These are phyloP conservation scores for Hirtodrosophila duncani DNA, from an alignment of 2,888 invertebrate species.

Conservation along the genomic window DNA sequence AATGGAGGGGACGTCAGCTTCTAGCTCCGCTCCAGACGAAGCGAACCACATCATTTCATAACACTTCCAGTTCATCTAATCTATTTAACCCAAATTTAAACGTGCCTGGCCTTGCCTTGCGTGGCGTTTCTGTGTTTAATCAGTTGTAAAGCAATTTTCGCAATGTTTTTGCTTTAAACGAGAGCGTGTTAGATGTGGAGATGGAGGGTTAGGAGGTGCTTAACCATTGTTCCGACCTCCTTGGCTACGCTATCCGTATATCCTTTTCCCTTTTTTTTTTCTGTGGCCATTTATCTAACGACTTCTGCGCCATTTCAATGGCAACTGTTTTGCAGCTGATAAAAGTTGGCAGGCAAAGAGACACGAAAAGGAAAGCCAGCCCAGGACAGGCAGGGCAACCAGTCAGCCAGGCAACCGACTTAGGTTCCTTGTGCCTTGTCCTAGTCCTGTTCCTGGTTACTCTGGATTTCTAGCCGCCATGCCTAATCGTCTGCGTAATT, in stretches of 20 bases:
- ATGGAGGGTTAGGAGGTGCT: slow-evolving; percentile 26
- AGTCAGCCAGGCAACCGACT: no score
- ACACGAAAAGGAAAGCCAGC: slow-evolving; percentile 9
- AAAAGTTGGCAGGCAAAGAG: slow-evolving; percentile 60
- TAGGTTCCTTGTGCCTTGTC: slow-evolving; percentile 9
- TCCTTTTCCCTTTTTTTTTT: slow-evolving; percentile 21
- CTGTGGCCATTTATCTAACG: slow-evolving; percentile 58
- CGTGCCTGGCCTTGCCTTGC: slow-evolving; percentile 59
- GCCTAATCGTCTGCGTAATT: slow-evolving; percentile 77
- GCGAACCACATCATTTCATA: slow-evolving; percentile 67
- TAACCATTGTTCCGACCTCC: slow-evolving; percentile 37
- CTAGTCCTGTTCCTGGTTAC: slow-evolving; percentile 5
- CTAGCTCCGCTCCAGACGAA: slow-evolving; percentile 6
- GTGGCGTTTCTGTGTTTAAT: slow-evolving; percentile 63
- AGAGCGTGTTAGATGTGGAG: slow-evolving; percentile 17
- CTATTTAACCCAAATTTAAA: slow-evolving; percentile 75
- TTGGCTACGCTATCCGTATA: slow-evolving; percentile 42
- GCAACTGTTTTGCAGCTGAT: slow-evolving; percentile 77
- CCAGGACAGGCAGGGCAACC: slow-evolving; percentile 14
- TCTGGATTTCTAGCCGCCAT: slow-evolving; percentile 45
- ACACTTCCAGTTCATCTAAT: slow-evolving; percentile 74
- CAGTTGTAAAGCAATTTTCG: slow-evolving; percentile 74
- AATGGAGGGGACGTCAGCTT: slow-evolving; percentile 10
- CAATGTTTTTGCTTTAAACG: slow-evolving; percentile 70
- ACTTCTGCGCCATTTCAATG: slow-evolving; percentile 68